Evolutionary conservation across 2,113 vertebrate species (phyloP).

Genomic region (Struthio camelus): DNA sequence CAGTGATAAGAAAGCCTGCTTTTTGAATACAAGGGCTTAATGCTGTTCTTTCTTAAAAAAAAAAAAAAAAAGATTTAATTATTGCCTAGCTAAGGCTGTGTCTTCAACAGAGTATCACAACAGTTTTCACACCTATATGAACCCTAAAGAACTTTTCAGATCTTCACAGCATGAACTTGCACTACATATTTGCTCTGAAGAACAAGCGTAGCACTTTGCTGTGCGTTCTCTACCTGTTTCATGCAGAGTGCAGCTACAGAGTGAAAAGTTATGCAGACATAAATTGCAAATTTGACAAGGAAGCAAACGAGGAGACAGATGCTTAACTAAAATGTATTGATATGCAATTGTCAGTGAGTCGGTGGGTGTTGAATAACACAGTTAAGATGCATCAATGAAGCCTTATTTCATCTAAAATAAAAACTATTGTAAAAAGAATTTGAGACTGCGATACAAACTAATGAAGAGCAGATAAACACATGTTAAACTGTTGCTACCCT

Average conservation of each 20-base stretch:
- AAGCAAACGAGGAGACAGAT: constrained; percentile 74
- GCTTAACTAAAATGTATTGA: constrained; percentile 60
- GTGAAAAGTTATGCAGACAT: constrained; percentile 83
- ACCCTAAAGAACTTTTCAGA: constrained; percentile 65
- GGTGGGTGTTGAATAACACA: constrained; percentile 42
- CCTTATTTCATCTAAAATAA: constrained; percentile 1
- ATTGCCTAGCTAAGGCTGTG: constrained; percentile 56
- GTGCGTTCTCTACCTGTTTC: constrained; percentile 74
- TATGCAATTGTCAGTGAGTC: constrained; percentile 64
- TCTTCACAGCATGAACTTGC: constrained; percentile 77
- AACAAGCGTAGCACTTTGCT: constrained; percentile 57
- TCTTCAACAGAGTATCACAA: constrained; percentile 50
- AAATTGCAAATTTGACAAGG: constrained; percentile 77
- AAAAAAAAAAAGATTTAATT: constrained; percentile 67
- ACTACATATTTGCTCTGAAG: constrained; percentile 70
- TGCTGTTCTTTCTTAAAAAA: neutral
- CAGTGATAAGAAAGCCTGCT: neutral
- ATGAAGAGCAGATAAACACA: constrained; percentile 1
- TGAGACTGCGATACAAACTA: constrained; percentile 13
- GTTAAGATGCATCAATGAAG: constrained; percentile 38
- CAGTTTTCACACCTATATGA: constrained; percentile 70
- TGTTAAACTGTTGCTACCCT: neutral
- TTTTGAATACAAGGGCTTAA: neutral
- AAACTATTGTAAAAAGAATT: constrained; percentile 30
- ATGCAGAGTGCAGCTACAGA: constrained; percentile 62